Percentiles rank a stretch among this genome's conserved stretches.
Evolutionary conservation across 2,888 invertebrate genomes (phyloP).

Genomic region (Diaperis boleti): DNA sequence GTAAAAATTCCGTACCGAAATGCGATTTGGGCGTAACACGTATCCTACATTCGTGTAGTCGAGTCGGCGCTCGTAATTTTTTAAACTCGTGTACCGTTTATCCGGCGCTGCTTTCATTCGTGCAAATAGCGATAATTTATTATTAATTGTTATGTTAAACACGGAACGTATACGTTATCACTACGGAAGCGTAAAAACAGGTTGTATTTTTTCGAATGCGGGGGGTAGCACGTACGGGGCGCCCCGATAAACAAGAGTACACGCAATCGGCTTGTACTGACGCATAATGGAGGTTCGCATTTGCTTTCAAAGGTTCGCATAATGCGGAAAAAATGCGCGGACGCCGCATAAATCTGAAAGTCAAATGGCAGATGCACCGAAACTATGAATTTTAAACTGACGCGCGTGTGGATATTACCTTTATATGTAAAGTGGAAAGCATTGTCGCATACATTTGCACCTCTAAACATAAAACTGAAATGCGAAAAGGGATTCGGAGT

Average conservation of each 20-base stretch:
- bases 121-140: slow-evolving; percentile 38
- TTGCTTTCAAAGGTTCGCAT: neutral
- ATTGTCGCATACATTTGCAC: slow-evolving; percentile 38
- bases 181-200: slow-evolving; percentile 41
- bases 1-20: slow-evolving; percentile 15
- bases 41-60: neutral
- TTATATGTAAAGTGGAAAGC: slow-evolving; percentile 39
- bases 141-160: slow-evolving; percentile 43
- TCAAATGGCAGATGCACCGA: slow-evolving; percentile 32
- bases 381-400: slow-evolving; percentile 31
- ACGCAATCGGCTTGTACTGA: slow-evolving; percentile 35
- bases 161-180: slow-evolving; percentile 41
- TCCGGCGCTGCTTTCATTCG: slow-evolving; percentile 25
- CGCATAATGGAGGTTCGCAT: slow-evolving; percentile 13
- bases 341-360: slow-evolving; percentile 29
- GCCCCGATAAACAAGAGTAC: slow-evolving; percentile 27
- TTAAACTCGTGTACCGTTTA: slow-evolving; percentile 23
- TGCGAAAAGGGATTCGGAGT: slow-evolving; percentile 30
- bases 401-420: slow-evolving; percentile 23
- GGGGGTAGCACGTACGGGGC: slow-evolving; percentile 20
- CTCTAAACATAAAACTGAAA: slow-evolving; percentile 35
- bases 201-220: slow-evolving; percentile 40
- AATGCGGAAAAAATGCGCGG: neutral
- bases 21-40: slow-evolving; percentile 11
- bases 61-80: slow-evolving; percentile 16